Conservation (phyloP, 2,113 vertebrate genomes). For the Ictalurus punctatus region DNA sequence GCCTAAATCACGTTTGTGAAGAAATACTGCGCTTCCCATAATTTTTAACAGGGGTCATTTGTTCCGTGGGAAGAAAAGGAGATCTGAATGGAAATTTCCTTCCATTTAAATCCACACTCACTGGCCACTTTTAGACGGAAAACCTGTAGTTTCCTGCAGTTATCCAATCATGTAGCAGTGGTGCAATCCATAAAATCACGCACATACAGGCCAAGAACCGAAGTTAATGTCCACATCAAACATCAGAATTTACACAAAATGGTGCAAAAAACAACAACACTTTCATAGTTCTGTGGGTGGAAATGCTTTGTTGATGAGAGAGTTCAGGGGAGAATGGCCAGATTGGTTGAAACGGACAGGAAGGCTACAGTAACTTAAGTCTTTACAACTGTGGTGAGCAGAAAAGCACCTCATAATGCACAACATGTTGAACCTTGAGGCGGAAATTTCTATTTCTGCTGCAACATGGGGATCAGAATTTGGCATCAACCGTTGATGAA, state of each 20-base stretch:
- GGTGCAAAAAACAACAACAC: too few relatives aligned
- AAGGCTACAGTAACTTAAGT: background rate
- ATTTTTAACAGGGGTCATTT: conserved; percentile 16
- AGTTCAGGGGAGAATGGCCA: background rate
- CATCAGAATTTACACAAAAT: background rate
- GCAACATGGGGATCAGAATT: background rate
- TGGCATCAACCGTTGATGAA: background rate
- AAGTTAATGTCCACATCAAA: background rate
- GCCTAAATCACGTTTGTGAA: background rate
- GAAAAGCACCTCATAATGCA: background rate
- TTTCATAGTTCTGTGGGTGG: too few relatives aligned
- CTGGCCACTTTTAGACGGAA: background rate
- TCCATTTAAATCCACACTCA: background rate
- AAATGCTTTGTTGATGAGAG: too few relatives aligned
- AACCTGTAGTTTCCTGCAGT: background rate
- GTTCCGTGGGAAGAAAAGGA: background rate
- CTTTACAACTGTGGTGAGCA: background rate
- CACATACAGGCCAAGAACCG: background rate
- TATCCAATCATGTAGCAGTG: background rate
- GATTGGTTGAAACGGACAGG: background rate
- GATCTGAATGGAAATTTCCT: background rate
- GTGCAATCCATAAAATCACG: background rate
- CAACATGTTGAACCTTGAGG: background rate
- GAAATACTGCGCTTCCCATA: background rate
- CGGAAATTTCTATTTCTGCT: background rate